Evolutionary conservation across 1,140 invertebrate genomes (phyloP), one percentile per base, ranked within the genome.

Genomic region (Formica exsecta): DNA sequence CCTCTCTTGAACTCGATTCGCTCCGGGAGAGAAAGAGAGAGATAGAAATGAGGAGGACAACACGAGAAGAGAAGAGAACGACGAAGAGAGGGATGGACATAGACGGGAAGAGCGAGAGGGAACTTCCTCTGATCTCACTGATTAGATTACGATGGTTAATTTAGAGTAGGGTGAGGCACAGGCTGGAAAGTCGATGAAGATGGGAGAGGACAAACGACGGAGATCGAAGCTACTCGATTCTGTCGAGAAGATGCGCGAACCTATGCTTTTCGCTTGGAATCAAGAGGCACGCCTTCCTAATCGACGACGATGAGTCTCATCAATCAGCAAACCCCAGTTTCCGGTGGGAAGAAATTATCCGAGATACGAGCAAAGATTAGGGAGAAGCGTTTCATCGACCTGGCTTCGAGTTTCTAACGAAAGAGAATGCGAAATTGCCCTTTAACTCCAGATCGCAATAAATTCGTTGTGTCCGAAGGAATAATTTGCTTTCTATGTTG

Each of bases 121-220:
- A 90, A 81, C 75, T 86, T 80, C 57, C 79, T 87, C 90, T 83
- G 87, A 91, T 91, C 88, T 61, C 80, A 68, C 80, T 90, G 88
- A 92, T 92, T 91, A 90, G 91, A 91, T 92, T 92, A 87, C 86
- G 85, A 89, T 86, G 85, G 90, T 91, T 91, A 90, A 92, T 87
- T 91, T 81, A 32, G 64, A 86, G 68, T 62, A 74, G 79, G 41
- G 65, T 71, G 86, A 87, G 84, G 62, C 54, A 51, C 48, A 84
- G 66, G 44, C 29, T 73, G 59, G 61, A 68, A 74, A 83, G 54
- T 57, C 61, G 51, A 75, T 62, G 16, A 66, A 19, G 7, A 68
- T 48, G 59, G 8, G 11, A 64, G 22, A 22, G 59, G 57, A 75
- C 38, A 64, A 75, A 70, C 25, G 76, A 86, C 51, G 57, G 65